These are phyloP conservation scores for Plotosus lineatus DNA, from an alignment of 2,113 vertebrate genomes.

Conservation along the genomic window DNA sequence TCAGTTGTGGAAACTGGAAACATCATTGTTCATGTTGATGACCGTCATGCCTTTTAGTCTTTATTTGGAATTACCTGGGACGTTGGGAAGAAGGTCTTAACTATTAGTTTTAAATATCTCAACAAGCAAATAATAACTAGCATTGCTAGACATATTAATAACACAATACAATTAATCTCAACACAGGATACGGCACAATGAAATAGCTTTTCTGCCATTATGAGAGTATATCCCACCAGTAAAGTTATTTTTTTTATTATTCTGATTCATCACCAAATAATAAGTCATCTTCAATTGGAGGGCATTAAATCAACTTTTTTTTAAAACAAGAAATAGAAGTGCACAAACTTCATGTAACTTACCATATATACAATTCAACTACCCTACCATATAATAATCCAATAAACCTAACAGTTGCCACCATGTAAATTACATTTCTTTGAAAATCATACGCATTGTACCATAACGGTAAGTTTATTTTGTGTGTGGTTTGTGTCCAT, in stretches of 20 bases:
- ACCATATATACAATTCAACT: conserved; percentile 18
- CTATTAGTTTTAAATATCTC: background rate
- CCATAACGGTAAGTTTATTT: conserved; percentile 58
- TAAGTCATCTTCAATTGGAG: background rate
- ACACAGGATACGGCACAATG: conserved; percentile 16
- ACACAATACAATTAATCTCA: conserved; percentile 16
- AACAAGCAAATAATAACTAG: conserved; percentile 14
- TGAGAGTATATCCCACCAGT: background rate
- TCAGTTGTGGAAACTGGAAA: background rate
- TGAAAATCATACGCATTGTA: conserved; percentile 61
- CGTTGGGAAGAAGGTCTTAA: background rate
- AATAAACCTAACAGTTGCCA: conserved; percentile 39
- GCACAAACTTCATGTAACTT: conserved; percentile 42
- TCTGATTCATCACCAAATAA: conserved; percentile 11
- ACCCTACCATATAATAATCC: conserved; percentile 38
- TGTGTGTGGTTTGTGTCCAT: conserved; percentile 60
- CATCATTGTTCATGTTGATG: background rate
- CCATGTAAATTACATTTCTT: conserved; percentile 62
- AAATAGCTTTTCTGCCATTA: conserved; percentile 5
- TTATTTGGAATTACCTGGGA: conserved; percentile 2
- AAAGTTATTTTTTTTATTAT: conserved; percentile 25
- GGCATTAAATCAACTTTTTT: conserved; percentile 41
- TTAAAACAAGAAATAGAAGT: conserved; percentile 33
- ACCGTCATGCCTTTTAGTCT: background rate
- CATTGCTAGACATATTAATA: conserved; percentile 10